phyloP scores from a whole-genome alignment of 1,140 invertebrate genomes.

The Papilio helenus region DNA sequence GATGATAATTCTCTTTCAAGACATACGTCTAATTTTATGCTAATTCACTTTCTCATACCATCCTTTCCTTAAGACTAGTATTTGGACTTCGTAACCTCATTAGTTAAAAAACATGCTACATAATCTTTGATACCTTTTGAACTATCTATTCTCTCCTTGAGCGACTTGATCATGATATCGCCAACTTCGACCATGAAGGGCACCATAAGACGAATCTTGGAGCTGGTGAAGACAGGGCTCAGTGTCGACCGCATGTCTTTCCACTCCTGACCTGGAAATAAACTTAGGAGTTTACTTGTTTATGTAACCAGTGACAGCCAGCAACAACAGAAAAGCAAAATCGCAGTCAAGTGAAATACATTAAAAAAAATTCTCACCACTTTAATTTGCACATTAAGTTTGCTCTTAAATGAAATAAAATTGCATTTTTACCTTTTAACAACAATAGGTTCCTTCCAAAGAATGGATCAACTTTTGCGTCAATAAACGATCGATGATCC shows the following conservation, averaged over 20 bases:
- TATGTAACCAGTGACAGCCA: background rate
- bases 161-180: conserved; percentile 47
- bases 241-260: conserved; percentile 23
- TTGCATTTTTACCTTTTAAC: conserved; percentile 40
- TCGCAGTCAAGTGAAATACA: background rate
- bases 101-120: no score
- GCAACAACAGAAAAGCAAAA: no score
- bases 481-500: conserved; percentile 44
- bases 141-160: conserved; percentile 49
- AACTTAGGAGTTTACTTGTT: background rate
- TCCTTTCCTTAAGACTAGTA: no score
- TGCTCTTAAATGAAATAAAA: no score
- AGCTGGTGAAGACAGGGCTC: conserved; percentile 77
- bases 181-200: conserved; percentile 57
- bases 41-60: no score
- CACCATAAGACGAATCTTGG: conserved; percentile 77
- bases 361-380: background rate
- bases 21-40: no score
- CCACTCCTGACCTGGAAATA: conserved; percentile 15
- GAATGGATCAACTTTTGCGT: conserved; percentile 43
- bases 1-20: no score
- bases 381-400: no score
- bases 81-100: no score
- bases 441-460: conserved; percentile 43
- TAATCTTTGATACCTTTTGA: conserved; percentile 40